A percentile compares a stretch with the other conserved stretches of the same genome.
These are phyloP conservation scores for Microctonus aethiopoides DNA, from an alignment of 2,888 invertebrate species.

Conservation along the genomic window DNA sequence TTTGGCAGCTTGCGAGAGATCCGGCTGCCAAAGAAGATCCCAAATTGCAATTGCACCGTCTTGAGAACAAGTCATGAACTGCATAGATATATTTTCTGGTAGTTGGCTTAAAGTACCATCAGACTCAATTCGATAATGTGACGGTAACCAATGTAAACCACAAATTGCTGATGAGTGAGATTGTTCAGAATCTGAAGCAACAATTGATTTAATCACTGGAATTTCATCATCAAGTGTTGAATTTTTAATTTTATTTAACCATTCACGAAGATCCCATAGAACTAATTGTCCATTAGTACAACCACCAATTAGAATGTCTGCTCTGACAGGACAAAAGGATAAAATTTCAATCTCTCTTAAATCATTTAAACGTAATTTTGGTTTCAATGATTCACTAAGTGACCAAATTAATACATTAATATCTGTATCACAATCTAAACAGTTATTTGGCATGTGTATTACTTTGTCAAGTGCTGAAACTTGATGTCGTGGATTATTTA, in stretches of 20 bases:
- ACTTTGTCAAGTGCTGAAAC: not conserved
- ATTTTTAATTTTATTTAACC: not conserved
- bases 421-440: not conserved
- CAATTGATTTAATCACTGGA: constrained; percentile 28
- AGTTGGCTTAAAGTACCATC: constrained; percentile 49
- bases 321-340: constrained; percentile 59
- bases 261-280: constrained; percentile 59
- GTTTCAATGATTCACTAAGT: constrained; percentile 47
- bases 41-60: constrained; percentile 61
- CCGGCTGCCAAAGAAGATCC: constrained; percentile 59
- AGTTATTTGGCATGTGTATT: not conserved
- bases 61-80: constrained; percentile 59
- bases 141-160: constrained; percentile 59
- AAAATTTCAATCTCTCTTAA: constrained; percentile 55
- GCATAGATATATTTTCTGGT: constrained; percentile 41
- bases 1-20: constrained; percentile 36
- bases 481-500: constrained; percentile 8
- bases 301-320: constrained; percentile 60
- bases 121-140: constrained; percentile 45
- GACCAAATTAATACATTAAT: constrained; percentile 54
- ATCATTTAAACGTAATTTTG: constrained; percentile 54
- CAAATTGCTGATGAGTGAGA: constrained; percentile 54
- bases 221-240: not conserved
- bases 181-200: constrained; percentile 47
- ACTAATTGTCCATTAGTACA: constrained; percentile 60